Evolutionary conservation across 2,888 invertebrate species (phyloP).

Genomic region (Lasioglossum leucozonium): DNA sequence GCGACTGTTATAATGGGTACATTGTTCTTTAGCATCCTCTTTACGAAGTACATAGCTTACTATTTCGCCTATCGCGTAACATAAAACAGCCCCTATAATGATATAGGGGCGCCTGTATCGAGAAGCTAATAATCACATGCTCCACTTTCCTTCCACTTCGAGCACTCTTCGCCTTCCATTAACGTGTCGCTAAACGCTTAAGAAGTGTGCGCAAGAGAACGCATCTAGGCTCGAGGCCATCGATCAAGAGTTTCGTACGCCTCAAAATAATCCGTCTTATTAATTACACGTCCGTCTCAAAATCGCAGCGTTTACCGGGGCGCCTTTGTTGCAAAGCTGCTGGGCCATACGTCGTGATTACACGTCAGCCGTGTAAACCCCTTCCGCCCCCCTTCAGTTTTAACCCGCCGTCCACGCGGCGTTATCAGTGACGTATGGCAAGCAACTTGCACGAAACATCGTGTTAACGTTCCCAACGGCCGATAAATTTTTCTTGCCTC

Average conservation of each 20-base stretch:
- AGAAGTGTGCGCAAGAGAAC: not conserved
- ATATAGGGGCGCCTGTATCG: not conserved
- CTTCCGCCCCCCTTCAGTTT: slow-evolving; percentile 33
- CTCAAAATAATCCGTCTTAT: slow-evolving; percentile 25
- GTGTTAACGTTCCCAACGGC: slow-evolving; percentile 36
- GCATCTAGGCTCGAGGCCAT: not conserved
- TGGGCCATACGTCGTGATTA: slow-evolving; percentile 23
- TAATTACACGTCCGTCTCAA: slow-evolving; percentile 30
- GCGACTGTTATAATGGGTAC: not conserved
- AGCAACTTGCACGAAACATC: slow-evolving; percentile 52
- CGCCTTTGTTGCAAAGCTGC: slow-evolving; percentile 21
- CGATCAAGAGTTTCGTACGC: slow-evolving; percentile 7
- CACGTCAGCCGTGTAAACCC: slow-evolving; percentile 28
- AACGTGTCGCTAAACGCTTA: slow-evolving; percentile 6
- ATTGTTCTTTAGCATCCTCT: not conserved
- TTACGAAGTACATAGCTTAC: not conserved
- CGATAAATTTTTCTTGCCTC: slow-evolving; percentile 57
- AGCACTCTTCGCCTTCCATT: slow-evolving; percentile 1
- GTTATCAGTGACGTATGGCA: slow-evolving; percentile 46
- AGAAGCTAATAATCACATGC: slow-evolving; percentile 10
- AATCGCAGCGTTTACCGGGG: slow-evolving; percentile 14
- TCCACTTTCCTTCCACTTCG: not conserved
- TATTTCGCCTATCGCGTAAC: not conserved
- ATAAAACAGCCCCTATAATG: not conserved
- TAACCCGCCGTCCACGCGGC: slow-evolving; percentile 32